Base-by-base conservation (phyloP, 2,113 vertebrate genomes). In the Xiphias gladius region DNA sequence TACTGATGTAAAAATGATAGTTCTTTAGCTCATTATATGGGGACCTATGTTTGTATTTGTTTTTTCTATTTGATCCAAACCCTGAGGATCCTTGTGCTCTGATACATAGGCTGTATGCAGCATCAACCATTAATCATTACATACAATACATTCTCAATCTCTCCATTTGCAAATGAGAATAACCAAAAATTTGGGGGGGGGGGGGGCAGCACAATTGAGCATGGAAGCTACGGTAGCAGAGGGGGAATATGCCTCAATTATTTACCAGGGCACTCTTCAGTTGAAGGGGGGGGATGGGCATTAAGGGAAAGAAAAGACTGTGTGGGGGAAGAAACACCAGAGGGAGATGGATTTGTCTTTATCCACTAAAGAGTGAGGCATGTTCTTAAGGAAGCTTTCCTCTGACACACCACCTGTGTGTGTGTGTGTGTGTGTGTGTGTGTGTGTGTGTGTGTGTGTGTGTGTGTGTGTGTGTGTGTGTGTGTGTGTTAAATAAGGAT, bases 161-260 rank as follows among this genome's bases (percentile, higher is more conserved):
- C 1, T 52, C 5, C 24, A 0, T 26, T 8, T 26, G 2, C 20
- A n/a, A 6, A 35, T 35, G 3, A 35, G 35, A 71, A 39, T 43
- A 35, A 54, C 28, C 26, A 32, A 82, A 82, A 73, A 50, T 65
- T 59, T 10, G 9, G 35, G 19, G 75, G 57, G 13, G 9, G 35
- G 19, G 75, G 57, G 41, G 6, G 6, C 3, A 35, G 3, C 3
- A 35, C 32, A 54, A 37, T 14, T 26, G n/a, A 37, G n/a, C 13
- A 16, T 62, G 37, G 32, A 87, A 72, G 86, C 81, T 85, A 62
- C 37, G 76, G 64, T 70, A 80, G 79, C 67, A 74, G 76, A 88
- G 10, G 19, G 70, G 76, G 71, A 88, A 88, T 79, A 84, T 85
- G 75, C 78, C 74, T 95, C 88, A 92, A 93, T 94, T 93, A 93